These are phyloP conservation scores for Tauraco hartlaubi DNA, from an alignment of 2,797 vertebrate species.

Conservation along the genomic window DNA sequence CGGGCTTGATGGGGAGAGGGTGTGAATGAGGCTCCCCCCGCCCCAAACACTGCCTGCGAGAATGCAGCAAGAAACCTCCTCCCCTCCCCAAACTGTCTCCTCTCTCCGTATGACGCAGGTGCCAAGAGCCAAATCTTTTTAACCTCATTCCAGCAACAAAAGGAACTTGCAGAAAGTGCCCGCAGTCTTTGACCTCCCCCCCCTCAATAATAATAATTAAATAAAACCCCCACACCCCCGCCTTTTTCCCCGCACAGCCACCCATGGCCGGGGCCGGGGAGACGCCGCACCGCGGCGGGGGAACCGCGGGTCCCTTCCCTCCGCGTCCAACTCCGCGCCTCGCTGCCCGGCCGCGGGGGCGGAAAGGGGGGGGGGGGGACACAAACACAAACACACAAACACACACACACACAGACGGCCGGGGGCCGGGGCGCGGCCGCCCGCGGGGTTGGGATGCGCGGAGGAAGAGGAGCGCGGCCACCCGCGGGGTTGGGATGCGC, in stretches of 20 bases:
- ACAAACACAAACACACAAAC: no score
- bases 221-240: no score
- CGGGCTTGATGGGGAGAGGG: neutral
- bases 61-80: slow-evolving; percentile 13
- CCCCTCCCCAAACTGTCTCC: neutral
- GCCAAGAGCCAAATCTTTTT: slow-evolving; percentile 27
- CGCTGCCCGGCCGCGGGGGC: neutral
- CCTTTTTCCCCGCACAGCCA: no score
- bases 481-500: no score
- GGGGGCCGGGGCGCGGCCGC: neutral
- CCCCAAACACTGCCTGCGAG: neutral
- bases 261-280: neutral
- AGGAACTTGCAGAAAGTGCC: slow-evolving; percentile 37
- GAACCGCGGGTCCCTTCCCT: neutral
- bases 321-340: neutral
- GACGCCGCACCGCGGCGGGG: neutral
- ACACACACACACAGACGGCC: neutral
- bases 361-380: neutral
- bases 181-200: neutral
- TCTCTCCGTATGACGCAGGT: slow-evolving; percentile 4
- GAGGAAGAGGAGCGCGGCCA: neutral
- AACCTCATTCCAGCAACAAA: slow-evolving; percentile 26
- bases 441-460: neutral
- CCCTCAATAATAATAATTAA: no score
- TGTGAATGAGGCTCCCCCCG: neutral